Conservation (phyloP, 2,888 invertebrate species). For the Neelides folsomi region DNA sequence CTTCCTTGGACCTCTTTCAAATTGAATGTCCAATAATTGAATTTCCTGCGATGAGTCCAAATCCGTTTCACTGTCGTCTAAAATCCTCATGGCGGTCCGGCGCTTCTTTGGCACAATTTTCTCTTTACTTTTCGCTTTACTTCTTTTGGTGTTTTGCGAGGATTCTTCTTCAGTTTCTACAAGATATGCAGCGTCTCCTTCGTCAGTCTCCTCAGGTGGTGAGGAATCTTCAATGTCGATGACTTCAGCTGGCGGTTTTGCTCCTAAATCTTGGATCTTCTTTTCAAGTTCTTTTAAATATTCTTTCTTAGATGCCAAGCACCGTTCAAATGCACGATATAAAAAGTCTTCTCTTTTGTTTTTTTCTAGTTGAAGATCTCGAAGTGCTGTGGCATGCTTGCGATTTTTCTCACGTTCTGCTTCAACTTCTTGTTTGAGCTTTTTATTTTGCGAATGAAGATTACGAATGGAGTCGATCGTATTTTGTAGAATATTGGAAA, state of each 20-base stretch:
- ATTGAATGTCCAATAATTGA: too few relatives aligned
- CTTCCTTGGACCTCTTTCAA: too few relatives aligned
- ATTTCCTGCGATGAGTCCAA: constrained; percentile 2
- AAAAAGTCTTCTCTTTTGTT: constrained; percentile 7
- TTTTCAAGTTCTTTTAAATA: constrained; percentile 10
- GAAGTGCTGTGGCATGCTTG: not conserved
- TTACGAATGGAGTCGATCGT: too few relatives aligned
- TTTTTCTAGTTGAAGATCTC: constrained; percentile 10
- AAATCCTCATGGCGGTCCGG: constrained; percentile 3
- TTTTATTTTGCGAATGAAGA: not conserved
- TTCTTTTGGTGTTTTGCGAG: not conserved
- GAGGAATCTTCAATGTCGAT: not conserved
- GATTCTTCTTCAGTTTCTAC: not conserved
- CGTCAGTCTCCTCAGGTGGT: not conserved
- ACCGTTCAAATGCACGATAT: constrained; percentile 6
- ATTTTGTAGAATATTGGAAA: too few relatives aligned
- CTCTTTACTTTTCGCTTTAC: not conserved
- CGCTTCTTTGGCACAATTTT: not conserved
- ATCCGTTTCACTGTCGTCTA: constrained; percentile 12
- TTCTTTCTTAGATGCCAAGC: constrained; percentile 12
- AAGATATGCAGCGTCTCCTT: not conserved
- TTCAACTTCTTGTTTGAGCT: not conserved
- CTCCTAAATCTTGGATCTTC: not conserved
- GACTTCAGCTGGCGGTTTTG: not conserved
- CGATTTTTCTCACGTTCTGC: constrained; percentile 7